Conservation (phyloP, 2,113 vertebrate species). For the Cervus canadensis region DNA sequence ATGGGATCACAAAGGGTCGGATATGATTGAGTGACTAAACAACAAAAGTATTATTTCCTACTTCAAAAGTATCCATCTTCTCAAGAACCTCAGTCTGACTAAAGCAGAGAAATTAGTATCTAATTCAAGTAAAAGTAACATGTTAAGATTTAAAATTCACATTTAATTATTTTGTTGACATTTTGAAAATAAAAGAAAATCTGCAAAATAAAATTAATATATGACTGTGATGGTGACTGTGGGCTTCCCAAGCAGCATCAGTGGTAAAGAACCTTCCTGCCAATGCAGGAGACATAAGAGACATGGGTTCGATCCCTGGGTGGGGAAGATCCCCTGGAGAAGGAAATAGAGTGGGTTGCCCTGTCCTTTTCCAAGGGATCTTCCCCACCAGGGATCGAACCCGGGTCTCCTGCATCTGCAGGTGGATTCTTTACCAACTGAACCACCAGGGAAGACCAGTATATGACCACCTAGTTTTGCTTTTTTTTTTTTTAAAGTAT, state of each 20-base stretch:
- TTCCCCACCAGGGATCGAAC: background rate
- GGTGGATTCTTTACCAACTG: background rate
- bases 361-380: background rate
- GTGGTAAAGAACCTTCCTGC: background rate
- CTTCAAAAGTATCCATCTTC: background rate
- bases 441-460: background rate
- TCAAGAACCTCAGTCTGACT: background rate
- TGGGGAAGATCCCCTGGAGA: background rate
- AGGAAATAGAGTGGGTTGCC: background rate
- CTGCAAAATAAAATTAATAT: background rate
- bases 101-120: background rate
- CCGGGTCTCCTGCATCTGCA: background rate
- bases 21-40: background rate
- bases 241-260: background rate
- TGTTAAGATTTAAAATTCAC: background rate
- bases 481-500: background rate
- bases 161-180: background rate
- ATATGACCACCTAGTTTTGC: background rate
- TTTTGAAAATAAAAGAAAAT: slow-evolving; percentile 33
- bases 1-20: background rate
- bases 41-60: background rate
- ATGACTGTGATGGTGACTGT: background rate
- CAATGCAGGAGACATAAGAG: background rate
- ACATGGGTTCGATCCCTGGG: background rate
- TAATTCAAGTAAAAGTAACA: background rate